Evolutionary conservation across 30 jellyfish, hydroid and myxozoan species (phyloP).

Genomic region (Clytia hemisphaerica): DNA sequence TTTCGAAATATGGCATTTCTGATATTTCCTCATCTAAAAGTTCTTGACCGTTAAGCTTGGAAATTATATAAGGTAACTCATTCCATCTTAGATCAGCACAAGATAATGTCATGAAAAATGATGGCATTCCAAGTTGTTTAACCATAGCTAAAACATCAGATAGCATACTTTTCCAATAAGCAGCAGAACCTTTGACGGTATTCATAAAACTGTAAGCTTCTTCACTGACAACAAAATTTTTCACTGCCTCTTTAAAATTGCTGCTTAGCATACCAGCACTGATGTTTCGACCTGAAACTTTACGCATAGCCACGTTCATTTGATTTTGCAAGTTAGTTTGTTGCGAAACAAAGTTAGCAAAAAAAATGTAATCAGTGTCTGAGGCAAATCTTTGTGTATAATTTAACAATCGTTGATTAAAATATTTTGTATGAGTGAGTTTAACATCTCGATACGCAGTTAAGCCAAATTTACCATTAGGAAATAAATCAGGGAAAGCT

Average conservation of each 20-base stretch:
- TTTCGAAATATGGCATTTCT: constrained; percentile 5
- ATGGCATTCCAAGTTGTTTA: constrained; percentile 39
- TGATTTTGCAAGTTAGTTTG: constrained; percentile 13
- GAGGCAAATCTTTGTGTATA: constrained; percentile 14
- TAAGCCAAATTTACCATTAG: constrained; percentile 35
- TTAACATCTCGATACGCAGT: constrained; percentile 10
- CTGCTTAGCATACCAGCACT: constrained; percentile 14
- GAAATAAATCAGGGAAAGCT: constrained; percentile 23
- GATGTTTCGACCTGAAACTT: not conserved
- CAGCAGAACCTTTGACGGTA: constrained; percentile 35
- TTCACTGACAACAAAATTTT: constrained; percentile 6
- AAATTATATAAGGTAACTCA: constrained; percentile 17
- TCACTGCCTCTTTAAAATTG: constrained; percentile 19
- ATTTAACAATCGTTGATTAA: constrained; percentile 23
- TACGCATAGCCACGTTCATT: constrained; percentile 13
- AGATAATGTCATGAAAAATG: constrained; percentile 23
- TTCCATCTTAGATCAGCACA: constrained; percentile 42
- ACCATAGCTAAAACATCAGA: constrained; percentile 41
- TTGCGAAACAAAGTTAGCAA: constrained; percentile 20
- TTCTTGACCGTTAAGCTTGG: not conserved
- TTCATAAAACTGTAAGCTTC: constrained; percentile 14
- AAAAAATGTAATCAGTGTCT: constrained; percentile 25
- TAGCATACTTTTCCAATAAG: constrained; percentile 31
- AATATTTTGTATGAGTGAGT: constrained; percentile 25
- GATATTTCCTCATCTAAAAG: not conserved